A percentile compares a stretch with the other conserved stretches of the same genome.
Evolutionary conservation across 2,888 invertebrate genomes (phyloP).

Genomic region (Dromius quadrimaculatus): DNA sequence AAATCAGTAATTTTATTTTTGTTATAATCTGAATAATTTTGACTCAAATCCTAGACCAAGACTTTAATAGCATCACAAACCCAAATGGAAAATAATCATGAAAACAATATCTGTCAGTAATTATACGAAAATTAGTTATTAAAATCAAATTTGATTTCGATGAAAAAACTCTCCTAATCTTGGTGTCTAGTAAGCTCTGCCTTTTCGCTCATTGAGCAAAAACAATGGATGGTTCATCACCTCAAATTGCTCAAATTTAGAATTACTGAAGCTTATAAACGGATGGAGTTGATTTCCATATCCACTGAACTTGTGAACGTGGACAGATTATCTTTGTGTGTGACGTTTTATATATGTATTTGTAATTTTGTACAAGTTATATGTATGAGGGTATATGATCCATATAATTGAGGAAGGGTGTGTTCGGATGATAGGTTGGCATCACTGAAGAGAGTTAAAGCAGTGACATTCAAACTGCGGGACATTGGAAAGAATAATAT

Average conservation of each 20-base stretch:
- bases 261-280: conserved; percentile 46
- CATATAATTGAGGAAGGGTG: conserved; percentile 47
- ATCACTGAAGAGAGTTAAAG: conserved; percentile 8
- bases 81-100: too few species aligned
- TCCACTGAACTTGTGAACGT: not conserved
- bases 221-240: conserved; percentile 41
- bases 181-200: too few species aligned
- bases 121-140: too few species aligned
- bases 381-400: conserved; percentile 41
- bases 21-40: too few species aligned
- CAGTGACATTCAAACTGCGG: not conserved
- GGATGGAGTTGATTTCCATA: conserved; percentile 15
- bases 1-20: too few species aligned
- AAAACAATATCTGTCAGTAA: too few species aligned
- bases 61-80: too few species aligned
- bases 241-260: conserved; percentile 39
- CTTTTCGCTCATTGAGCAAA: conserved; percentile 35
- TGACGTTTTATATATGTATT: not conserved
- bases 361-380: not conserved
- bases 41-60: too few species aligned
- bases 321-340: not conserved
- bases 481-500: too few species aligned
- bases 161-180: too few species aligned
- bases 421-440: conserved; percentile 11
- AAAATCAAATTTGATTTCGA: too few species aligned